These are phyloP conservation scores for Eospalax fontanierii DNA, from an alignment of 2,797 vertebrate species.

Conservation along the genomic window DNA sequence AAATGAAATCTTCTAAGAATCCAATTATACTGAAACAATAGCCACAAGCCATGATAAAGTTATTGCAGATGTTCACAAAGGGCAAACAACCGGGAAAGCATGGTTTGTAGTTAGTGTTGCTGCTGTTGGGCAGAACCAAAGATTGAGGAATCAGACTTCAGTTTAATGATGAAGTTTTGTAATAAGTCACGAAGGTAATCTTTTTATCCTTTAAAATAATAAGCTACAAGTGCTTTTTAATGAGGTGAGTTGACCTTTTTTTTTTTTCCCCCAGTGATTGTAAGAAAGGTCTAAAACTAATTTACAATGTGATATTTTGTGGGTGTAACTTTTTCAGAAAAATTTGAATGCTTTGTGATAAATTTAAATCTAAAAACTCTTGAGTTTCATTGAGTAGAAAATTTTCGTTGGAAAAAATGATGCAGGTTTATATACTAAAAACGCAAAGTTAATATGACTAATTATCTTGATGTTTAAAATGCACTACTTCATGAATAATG, in stretches of 20 bases:
- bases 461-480: slow-evolving; percentile 58
- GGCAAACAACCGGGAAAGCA: slow-evolving; percentile 45
- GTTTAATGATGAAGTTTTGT: slow-evolving; percentile 13
- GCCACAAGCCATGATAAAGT: slow-evolving; percentile 57
- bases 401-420: slow-evolving; percentile 21
- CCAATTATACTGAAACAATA: slow-evolving; percentile 81
- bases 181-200: slow-evolving; percentile 15
- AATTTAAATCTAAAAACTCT: slow-evolving; percentile 34
- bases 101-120: slow-evolving; percentile 34
- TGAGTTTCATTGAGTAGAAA: slow-evolving; percentile 16
- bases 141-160: slow-evolving; percentile 40
- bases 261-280: not conserved
- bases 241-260: not conserved
- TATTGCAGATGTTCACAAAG: slow-evolving; percentile 70
- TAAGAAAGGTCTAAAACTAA: not conserved
- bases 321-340: not conserved
- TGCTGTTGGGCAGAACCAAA: slow-evolving; percentile 54
- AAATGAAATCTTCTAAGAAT: slow-evolving; percentile 78
- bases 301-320: slow-evolving; percentile 31
- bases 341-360: not conserved
- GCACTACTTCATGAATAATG: slow-evolving; percentile 53
- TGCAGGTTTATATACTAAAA: slow-evolving; percentile 44
- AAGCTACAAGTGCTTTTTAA: slow-evolving; percentile 33
- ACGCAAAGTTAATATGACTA: slow-evolving; percentile 43
- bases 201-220: slow-evolving; percentile 56